phyloP scores from a whole-genome alignment of 2,113 vertebrate genomes.

The Vidua macroura region DNA sequence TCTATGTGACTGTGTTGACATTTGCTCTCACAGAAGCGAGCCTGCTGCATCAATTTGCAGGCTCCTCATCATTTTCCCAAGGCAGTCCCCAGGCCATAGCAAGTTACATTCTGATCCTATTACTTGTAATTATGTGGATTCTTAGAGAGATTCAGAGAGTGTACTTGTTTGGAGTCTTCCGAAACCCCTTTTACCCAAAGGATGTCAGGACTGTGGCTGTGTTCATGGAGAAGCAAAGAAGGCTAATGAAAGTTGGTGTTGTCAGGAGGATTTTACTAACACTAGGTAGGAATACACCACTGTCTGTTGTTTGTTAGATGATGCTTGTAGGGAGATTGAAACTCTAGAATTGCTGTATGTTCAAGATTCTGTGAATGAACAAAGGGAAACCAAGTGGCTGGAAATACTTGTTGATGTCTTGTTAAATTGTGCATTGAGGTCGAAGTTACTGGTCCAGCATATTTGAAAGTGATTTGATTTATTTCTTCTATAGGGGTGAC shows the following conservation, averaged over 20 bases:
- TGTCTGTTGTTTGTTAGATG: constrained; percentile 50
- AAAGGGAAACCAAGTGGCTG: not conserved
- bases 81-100: constrained; percentile 77
- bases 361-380: not conserved
- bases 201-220: constrained; percentile 81
- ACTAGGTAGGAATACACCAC: constrained; percentile 80
- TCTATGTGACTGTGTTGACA: constrained; percentile 77
- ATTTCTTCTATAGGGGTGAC: not conserved
- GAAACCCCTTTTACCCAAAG: constrained; percentile 93
- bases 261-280: constrained; percentile 87
- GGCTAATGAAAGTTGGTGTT: constrained; percentile 81
- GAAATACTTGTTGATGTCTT: not conserved
- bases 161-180: constrained; percentile 87
- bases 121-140: constrained; percentile 81
- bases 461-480: not conserved
- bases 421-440: not conserved
- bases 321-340: constrained; percentile 30
- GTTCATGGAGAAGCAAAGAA: constrained; percentile 84
- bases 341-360: not conserved
- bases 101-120: constrained; percentile 82
- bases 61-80: constrained; percentile 67
- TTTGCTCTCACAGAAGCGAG: constrained; percentile 83
- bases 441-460: not conserved
- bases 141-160: constrained; percentile 90
- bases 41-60: constrained; percentile 82